Evolutionary conservation across 2,797 vertebrate genomes (phyloP).

Genomic region (Aulostomus chinensis): DNA sequence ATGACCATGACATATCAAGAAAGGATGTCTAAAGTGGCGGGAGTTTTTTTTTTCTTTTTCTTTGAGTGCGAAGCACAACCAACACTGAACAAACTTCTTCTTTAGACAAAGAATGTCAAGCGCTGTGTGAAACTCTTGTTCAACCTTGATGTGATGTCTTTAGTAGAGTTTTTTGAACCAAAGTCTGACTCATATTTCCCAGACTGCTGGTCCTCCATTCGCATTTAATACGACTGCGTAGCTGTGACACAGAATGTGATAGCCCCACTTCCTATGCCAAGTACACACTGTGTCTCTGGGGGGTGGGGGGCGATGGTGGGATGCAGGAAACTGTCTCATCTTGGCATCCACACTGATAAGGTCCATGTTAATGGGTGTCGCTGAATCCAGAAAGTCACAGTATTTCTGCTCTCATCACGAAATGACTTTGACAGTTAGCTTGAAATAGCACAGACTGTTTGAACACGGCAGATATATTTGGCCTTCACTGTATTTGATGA

Average conservation of each 20-base stretch:
- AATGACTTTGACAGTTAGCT: slow-evolving; percentile 42
- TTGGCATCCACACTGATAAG: slow-evolving; percentile 39
- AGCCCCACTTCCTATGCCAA: slow-evolving; percentile 66
- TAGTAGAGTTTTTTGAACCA: slow-evolving; percentile 40
- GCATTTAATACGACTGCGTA: slow-evolving; percentile 61
- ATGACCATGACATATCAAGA: slow-evolving; percentile 28
- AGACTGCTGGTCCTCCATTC: slow-evolving; percentile 58
- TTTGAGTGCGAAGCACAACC: background rate
- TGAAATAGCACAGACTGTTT: slow-evolving; percentile 31
- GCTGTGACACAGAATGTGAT: slow-evolving; percentile 67
- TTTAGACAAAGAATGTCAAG: slow-evolving; percentile 12
- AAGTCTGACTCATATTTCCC: slow-evolving; percentile 65
- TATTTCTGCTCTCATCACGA: slow-evolving; percentile 19
- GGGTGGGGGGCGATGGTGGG: background rate
- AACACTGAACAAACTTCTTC: slow-evolving; percentile 9
- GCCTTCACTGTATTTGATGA: slow-evolving; percentile 17
- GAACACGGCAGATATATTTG: slow-evolving; percentile 33
- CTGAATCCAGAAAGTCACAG: slow-evolving; percentile 35
- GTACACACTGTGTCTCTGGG: slow-evolving; percentile 63
- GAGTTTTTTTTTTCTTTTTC: slow-evolving; percentile 12
- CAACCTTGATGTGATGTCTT: slow-evolving; percentile 46
- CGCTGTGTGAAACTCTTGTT: slow-evolving; percentile 19
- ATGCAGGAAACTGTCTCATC: slow-evolving; percentile 51
- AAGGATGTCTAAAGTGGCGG: slow-evolving; percentile 12
- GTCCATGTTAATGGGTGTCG: slow-evolving; percentile 32